phyloP scores from a whole-genome alignment of 2,888 invertebrate species.

The Sphecodes monilicornis region DNA sequence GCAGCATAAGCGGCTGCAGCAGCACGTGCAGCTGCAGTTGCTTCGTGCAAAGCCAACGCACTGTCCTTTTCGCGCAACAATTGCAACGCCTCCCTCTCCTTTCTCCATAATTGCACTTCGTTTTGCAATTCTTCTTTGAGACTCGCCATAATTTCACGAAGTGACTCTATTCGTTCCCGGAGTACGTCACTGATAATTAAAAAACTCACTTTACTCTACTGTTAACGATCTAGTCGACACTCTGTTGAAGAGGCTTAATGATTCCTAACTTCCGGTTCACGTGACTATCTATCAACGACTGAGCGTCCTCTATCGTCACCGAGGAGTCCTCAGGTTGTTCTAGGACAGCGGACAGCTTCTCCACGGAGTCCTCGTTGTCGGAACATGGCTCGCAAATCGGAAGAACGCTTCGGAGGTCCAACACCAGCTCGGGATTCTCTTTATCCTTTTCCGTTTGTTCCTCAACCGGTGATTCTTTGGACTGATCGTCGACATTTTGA shows the following conservation, averaged over 20 bases:
- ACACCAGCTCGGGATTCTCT: conserved; percentile 38
- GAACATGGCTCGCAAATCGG: conserved; percentile 38
- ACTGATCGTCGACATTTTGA: conserved; percentile 24
- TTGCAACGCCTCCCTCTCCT: conserved; percentile 79
- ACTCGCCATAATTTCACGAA: conserved; percentile 76
- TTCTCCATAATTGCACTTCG: conserved; percentile 81
- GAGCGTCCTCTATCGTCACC: conserved; percentile 1
- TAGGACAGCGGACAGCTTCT: conserved; percentile 69
- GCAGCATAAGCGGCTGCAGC: conserved; percentile 75
- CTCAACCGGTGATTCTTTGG: conserved; percentile 30
- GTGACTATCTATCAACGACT: background rate
- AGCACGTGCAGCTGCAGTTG: conserved; percentile 75
- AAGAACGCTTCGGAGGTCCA: conserved; percentile 64
- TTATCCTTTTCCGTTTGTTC: background rate
- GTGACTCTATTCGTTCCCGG: conserved; percentile 75
- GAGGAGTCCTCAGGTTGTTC: conserved; percentile 70
- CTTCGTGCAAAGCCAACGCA: conserved; percentile 72
- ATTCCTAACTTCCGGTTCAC: conserved; percentile 30
- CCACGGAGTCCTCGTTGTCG: conserved; percentile 63
- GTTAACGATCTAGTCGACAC: background rate
- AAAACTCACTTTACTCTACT: background rate
- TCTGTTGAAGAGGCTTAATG: background rate
- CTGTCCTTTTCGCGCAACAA: conserved; percentile 68
- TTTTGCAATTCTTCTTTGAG: conserved; percentile 77
- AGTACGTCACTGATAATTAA: conserved; percentile 66